Percentiles rank a stretch among this genome's conserved stretches.
These are phyloP conservation scores for Temnothorax ravouxi DNA, from an alignment of 2,888 invertebrate genomes.

Conservation along the genomic window DNA sequence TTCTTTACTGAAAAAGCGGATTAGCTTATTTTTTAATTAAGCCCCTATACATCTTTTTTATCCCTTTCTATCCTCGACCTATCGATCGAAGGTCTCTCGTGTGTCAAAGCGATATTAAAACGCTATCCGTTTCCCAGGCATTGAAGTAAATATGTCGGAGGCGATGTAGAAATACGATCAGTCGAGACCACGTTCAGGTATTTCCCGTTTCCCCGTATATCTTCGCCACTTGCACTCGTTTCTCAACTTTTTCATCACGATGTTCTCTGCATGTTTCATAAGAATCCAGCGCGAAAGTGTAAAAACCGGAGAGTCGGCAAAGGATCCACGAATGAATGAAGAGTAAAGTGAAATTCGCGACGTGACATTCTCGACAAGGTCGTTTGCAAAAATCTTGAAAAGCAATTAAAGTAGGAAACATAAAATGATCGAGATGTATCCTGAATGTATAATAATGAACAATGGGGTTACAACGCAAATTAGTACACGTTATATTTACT, in stretches of 20 bases:
- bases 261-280: constrained; percentile 78
- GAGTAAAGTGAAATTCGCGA: constrained; percentile 62
- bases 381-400: constrained; percentile 14
- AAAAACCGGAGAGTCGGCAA: constrained; percentile 72
- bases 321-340: constrained; percentile 72
- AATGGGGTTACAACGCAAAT: not conserved
- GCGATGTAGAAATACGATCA: constrained; percentile 75
- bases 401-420: not conserved
- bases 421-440: not conserved
- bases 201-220: constrained; percentile 77
- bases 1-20: not conserved
- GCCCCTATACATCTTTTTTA: not conserved
- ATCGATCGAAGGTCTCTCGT: constrained; percentile 31
- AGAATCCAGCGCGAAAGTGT: constrained; percentile 72
- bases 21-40: constrained; percentile 24
- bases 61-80: not conserved
- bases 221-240: constrained; percentile 78
- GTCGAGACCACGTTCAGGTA: constrained; percentile 74
- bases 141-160: constrained; percentile 64
- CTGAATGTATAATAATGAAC: not conserved
- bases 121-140: constrained; percentile 37
- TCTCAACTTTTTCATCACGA: constrained; percentile 77
- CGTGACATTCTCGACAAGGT: constrained; percentile 1
- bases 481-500: not conserved
- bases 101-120: constrained; percentile 62